These are phyloP conservation scores for Neodontobutis hainanensis DNA, from an alignment of 2,113 vertebrate genomes.

Conservation along the genomic window DNA sequence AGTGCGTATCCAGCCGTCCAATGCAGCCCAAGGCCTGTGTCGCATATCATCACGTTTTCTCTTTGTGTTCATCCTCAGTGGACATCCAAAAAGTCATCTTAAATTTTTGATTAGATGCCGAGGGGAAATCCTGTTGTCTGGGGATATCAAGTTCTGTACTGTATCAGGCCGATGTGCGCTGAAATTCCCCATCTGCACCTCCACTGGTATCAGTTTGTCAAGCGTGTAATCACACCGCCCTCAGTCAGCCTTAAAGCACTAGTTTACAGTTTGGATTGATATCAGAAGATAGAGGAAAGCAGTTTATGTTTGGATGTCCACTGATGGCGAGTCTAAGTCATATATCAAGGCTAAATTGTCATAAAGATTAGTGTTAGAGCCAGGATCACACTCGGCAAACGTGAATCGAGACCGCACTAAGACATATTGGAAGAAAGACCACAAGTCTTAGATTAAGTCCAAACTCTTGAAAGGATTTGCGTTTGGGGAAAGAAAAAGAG, in stretches of 20 bases:
- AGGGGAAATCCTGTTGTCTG: slow-evolving; percentile 17
- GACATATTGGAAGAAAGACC: too few relatives aligned
- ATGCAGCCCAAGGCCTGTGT: slow-evolving; percentile 24
- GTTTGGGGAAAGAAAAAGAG: too few relatives aligned
- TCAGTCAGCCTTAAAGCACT: slow-evolving; percentile 15
- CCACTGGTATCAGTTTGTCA: slow-evolving; percentile 35
- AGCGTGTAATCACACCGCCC: slow-evolving; percentile 29
- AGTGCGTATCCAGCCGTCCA: slow-evolving; percentile 2
- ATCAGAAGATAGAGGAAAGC: not conserved
- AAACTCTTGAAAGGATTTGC: too few relatives aligned
- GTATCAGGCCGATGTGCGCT: slow-evolving; percentile 5
- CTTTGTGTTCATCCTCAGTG: slow-evolving; percentile 5
- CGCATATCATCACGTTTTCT: slow-evolving; percentile 1
- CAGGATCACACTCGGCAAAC: not conserved
- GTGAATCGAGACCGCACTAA: too few relatives aligned
- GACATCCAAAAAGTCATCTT: slow-evolving; percentile 24
- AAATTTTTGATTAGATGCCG: slow-evolving; percentile 22
- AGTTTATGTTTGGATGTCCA: not conserved
- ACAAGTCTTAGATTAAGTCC: too few relatives aligned
- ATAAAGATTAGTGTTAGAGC: not conserved
- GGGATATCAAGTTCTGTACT: not conserved
- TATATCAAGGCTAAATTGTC: not conserved
- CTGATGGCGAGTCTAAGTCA: not conserved
- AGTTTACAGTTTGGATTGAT: slow-evolving; percentile 14
- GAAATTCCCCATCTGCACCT: not conserved